Conservation (phyloP, 2,113 vertebrate genomes). For the Myrmecophaga tridactyla region DNA sequence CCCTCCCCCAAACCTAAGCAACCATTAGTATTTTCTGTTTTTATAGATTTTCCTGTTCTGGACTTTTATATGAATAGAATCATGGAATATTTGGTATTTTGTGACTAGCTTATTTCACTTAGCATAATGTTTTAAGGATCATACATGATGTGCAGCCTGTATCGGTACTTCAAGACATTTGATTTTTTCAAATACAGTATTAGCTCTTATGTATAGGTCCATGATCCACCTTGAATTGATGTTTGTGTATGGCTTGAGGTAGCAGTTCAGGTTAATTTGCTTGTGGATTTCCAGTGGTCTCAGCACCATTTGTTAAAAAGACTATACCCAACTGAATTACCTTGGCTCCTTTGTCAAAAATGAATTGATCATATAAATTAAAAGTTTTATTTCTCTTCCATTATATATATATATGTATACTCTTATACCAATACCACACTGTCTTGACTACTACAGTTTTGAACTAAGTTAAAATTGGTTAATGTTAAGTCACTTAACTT, state of each 20-base stretch:
- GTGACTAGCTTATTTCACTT: too few relatives aligned
- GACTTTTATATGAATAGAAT: too few relatives aligned
- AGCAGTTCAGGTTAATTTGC: background rate
- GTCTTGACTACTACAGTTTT: background rate
- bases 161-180: too few relatives aligned
- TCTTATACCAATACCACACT: background rate
- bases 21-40: too few relatives aligned
- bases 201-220: background rate
- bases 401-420: background rate
- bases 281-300: background rate
- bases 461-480: background rate
- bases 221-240: background rate
- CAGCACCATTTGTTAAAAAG: background rate
- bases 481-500: background rate
- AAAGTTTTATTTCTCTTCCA: constrained; percentile 30
- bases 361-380: background rate
- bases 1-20: too few relatives aligned
- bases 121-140: too few relatives aligned
- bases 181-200: background rate
- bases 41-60: too few relatives aligned
- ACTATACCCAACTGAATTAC: background rate
- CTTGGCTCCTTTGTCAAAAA: constrained; percentile 32
- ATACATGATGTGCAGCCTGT: too few relatives aligned
- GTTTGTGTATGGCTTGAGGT: background rate
- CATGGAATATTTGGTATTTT: too few relatives aligned